Evolutionary conservation across 2,113 vertebrate species (phyloP).

Genomic region (Ivindomyrus marchei): DNA sequence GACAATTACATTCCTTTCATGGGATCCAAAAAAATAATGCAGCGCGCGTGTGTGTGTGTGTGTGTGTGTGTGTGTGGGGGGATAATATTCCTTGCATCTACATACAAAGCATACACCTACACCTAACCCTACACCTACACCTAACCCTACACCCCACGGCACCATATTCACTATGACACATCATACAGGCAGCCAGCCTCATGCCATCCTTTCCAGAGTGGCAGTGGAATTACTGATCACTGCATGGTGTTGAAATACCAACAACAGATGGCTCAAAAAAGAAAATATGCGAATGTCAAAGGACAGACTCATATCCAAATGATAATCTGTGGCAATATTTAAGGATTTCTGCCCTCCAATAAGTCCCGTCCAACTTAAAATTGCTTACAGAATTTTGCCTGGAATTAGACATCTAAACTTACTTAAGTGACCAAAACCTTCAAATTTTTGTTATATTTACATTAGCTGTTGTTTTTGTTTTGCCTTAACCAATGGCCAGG

Average conservation of each 20-base stretch:
- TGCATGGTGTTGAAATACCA: neutral
- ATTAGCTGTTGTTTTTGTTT: neutral
- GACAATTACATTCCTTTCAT: neutral
- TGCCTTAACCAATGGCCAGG: neutral
- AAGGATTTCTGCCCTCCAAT: neutral
- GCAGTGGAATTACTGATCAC: neutral
- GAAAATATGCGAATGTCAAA: neutral
- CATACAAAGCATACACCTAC: neutral
- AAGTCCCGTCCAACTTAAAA: neutral
- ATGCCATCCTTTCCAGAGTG: neutral
- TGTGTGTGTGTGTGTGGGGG: too few relatives aligned
- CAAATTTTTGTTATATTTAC: neutral
- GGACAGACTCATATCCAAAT: neutral
- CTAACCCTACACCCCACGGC: neutral
- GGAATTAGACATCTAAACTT: neutral
- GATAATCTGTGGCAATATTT: neutral
- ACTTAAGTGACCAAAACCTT: neutral
- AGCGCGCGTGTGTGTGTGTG: neutral
- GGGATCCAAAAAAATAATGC: neutral
- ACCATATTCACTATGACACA: neutral
- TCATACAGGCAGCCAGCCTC: neutral
- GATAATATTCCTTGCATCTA: neutral
- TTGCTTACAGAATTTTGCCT: neutral
- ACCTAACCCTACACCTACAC: neutral
- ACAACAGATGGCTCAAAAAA: neutral